A percentile compares a stretch with the other conserved stretches of the same genome.
Evolutionary conservation across 2,113 vertebrate species (phyloP).

Genomic region (Toxotes chatareus): DNA sequence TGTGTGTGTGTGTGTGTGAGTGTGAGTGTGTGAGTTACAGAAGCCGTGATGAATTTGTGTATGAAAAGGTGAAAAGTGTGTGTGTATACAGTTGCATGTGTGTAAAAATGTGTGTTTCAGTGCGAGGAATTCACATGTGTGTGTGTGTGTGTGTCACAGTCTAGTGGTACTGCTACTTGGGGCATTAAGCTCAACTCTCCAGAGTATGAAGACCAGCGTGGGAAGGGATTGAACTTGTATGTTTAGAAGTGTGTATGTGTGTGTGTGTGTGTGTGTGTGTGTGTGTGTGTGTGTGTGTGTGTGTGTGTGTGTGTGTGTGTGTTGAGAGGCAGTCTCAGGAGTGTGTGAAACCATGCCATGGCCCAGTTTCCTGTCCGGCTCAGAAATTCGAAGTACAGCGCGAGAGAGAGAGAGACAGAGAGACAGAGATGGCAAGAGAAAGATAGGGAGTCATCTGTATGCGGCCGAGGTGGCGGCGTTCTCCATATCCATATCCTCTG

Average conservation of each 20-base stretch:
- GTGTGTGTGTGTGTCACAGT: conserved; percentile 13
- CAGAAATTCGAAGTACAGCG: conserved; percentile 44
- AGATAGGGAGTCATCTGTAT: conserved; percentile 47
- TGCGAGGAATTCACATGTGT: neutral
- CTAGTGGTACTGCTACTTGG: conserved; percentile 19
- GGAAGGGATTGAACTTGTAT: conserved; percentile 37
- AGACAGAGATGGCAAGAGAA: neutral
- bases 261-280: conserved; percentile 25
- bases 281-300: conserved; percentile 30
- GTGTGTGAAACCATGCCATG: conserved; percentile 49
- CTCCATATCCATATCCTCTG: conserved; percentile 46
- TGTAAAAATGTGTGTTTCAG: conserved; percentile 4
- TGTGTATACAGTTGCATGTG: neutral
- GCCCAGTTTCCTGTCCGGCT: conserved; percentile 54
- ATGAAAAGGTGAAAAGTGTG: neutral
- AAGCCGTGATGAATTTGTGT: conserved; percentile 40
- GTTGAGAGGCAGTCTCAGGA: conserved; percentile 27
- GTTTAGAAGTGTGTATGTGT: conserved; percentile 1
- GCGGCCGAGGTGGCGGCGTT: conserved; percentile 4
- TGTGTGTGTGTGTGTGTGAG: conserved; percentile 13
- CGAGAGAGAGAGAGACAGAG: neutral
- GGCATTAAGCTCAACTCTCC: conserved; percentile 49
- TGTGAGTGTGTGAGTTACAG: neutral
- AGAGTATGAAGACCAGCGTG: conserved; percentile 32
- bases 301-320: conserved; percentile 13